phyloP scores from a whole-genome alignment of 2,888 invertebrate species.

The Chymomyza procnemis region DNA sequence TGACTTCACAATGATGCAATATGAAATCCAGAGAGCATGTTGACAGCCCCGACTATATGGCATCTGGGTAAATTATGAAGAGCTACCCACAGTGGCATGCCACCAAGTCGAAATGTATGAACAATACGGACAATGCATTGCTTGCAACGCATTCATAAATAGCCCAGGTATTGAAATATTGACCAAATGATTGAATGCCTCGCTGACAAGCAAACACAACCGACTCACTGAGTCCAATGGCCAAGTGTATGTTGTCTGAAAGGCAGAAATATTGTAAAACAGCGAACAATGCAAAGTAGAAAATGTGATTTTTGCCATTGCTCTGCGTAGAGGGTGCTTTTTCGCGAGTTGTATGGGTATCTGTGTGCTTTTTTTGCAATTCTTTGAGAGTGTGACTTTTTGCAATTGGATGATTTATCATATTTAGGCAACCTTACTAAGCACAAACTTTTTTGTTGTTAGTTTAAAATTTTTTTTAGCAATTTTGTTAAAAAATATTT shows the following conservation, averaged over 20 bases:
- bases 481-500: too few species aligned
- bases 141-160: not conserved
- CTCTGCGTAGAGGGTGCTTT: not conserved
- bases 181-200: not conserved
- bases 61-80: slow-evolving; percentile 23
- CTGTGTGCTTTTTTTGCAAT: too few species aligned
- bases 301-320: not conserved
- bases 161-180: not conserved
- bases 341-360: too few species aligned
- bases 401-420: too few species aligned
- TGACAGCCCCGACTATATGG: not conserved
- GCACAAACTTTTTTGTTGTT: too few species aligned
- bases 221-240: slow-evolving; percentile 14
- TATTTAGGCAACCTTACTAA: too few species aligned
- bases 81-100: slow-evolving; percentile 42
- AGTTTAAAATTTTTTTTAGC: too few species aligned
- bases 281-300: not conserved
- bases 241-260: not conserved
- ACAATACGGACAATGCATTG: not conserved
- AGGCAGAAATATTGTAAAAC: not conserved
- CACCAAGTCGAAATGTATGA: not conserved
- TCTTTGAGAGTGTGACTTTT: too few species aligned
- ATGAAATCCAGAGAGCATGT: not conserved
- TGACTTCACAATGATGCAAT: not conserved
- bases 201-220: slow-evolving; percentile 13